Evolutionary conservation across 2,888 invertebrate genomes (phyloP).

Genomic region (Himalopsyche kuldschensis): DNA sequence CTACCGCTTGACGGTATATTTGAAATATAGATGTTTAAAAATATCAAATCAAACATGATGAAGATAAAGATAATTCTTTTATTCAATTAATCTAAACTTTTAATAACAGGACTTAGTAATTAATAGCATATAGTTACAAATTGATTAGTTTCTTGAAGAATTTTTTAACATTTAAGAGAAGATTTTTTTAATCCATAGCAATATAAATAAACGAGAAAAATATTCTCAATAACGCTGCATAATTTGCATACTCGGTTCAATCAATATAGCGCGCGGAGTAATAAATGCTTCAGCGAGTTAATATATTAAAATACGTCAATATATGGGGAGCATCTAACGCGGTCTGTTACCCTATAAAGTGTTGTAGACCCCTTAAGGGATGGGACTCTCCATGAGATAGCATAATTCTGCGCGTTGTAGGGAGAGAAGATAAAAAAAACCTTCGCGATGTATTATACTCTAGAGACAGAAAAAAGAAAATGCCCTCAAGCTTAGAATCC

Average conservation of each 20-base stretch:
- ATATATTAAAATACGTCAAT: not conserved
- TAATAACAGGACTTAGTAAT: no score
- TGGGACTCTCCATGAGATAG: constrained; percentile 13
- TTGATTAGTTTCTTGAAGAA: not conserved
- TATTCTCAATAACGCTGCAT: not conserved
- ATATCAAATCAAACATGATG: no score
- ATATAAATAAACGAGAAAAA: no score
- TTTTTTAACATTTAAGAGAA: not conserved
- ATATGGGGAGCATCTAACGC: not conserved
- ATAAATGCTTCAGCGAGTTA: not conserved
- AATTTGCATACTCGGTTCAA: not conserved
- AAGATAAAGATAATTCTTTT: no score
- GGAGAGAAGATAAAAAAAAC: constrained; percentile 13
- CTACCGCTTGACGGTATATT: no score
- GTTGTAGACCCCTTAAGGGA: constrained; percentile 6
- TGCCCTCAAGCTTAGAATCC: constrained; percentile 12
- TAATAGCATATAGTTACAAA: no score
- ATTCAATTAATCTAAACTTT: no score
- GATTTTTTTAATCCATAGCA: no score
- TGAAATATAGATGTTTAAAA: no score
- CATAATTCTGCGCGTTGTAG: constrained; percentile 22
- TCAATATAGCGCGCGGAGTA: not conserved
- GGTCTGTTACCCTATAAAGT: not conserved
- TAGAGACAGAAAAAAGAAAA: constrained; percentile 8
- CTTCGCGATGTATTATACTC: constrained; percentile 7